phyloP scores from a whole-genome alignment of 1,140 invertebrate genomes.

The Drosophila melanica region DNA sequence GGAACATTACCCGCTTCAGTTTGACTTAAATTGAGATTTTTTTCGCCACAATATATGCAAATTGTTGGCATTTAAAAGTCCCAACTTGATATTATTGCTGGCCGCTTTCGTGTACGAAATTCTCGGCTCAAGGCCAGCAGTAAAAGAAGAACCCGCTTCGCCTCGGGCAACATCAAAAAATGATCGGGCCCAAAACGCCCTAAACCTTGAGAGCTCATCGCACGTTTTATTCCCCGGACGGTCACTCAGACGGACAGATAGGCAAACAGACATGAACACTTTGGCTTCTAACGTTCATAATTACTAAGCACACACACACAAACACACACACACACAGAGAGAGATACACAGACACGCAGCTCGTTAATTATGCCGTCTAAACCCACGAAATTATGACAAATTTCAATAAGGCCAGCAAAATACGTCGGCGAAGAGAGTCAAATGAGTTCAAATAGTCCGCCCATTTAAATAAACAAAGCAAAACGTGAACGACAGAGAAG shows the following conservation, averaged over 20 bases:
- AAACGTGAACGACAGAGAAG: conserved; percentile 24
- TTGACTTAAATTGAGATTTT: neutral
- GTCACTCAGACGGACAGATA: conserved; percentile 15
- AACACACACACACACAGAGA: conserved; percentile 40
- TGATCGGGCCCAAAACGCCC: conserved; percentile 42
- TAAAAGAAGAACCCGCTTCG: conserved; percentile 37
- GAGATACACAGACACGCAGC: conserved; percentile 41
- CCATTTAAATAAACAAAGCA: conserved; percentile 74
- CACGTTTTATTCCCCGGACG: conserved; percentile 67
- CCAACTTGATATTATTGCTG: conserved; percentile 33
- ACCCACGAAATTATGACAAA: conserved; percentile 79
- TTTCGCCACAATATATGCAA: conserved; percentile 55
- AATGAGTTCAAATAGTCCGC: conserved; percentile 80
- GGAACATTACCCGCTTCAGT: neutral
- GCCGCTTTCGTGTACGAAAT: conserved; percentile 2
- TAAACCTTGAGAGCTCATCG: conserved; percentile 66
- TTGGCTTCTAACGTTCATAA: conserved; percentile 74
- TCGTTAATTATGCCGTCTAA: conserved; percentile 81
- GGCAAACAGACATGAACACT: conserved; percentile 47
- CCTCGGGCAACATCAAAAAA: conserved; percentile 14
- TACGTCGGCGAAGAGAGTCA: conserved; percentile 51
- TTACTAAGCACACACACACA: conserved; percentile 63
- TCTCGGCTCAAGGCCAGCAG: conserved; percentile 40
- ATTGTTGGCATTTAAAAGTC: conserved; percentile 45
- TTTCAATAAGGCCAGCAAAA: conserved; percentile 60